Evolutionary conservation across 2,888 invertebrate species (phyloP).

Genomic region (Melieria picta): DNA sequence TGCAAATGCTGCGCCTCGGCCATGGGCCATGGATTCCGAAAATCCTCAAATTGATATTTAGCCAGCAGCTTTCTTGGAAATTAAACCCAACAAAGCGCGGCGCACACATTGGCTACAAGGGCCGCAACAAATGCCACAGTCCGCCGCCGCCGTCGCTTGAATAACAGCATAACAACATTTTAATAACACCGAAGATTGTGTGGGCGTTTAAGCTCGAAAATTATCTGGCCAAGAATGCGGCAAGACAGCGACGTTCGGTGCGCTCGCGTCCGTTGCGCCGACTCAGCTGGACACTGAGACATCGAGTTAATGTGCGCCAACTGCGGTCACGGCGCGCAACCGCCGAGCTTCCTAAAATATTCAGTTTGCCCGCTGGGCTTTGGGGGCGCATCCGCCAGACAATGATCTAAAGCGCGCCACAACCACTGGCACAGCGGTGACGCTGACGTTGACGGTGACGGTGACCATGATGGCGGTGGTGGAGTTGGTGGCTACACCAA

Average conservation of each 20-base stretch:
- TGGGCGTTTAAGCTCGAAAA: slow-evolving; percentile 52
- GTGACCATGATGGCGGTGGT: background rate
- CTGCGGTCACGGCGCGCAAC: background rate
- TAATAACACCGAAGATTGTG: slow-evolving; percentile 45
- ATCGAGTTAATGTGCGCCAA: background rate
- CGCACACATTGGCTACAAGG: background rate
- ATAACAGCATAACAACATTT: slow-evolving; percentile 27
- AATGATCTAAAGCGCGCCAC: slow-evolving; percentile 23
- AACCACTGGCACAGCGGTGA: too few relatives aligned
- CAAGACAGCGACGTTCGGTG: background rate
- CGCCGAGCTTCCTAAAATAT: slow-evolving; percentile 29
- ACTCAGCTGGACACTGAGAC: slow-evolving; percentile 12
- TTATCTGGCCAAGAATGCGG: slow-evolving; percentile 38
- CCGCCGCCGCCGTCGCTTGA: slow-evolving; percentile 1
- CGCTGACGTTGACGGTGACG: background rate
- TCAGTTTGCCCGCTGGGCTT: slow-evolving; percentile 34
- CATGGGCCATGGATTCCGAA: slow-evolving; percentile 29
- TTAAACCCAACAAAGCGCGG: slow-evolving; percentile 23
- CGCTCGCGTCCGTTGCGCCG: background rate
- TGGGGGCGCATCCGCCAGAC: slow-evolving; percentile 36
- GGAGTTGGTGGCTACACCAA: background rate
- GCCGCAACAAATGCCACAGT: background rate
- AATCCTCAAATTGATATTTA: slow-evolving; percentile 32
- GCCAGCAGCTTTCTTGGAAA: slow-evolving; percentile 32
- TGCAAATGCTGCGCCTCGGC: slow-evolving; percentile 13